phyloP scores from a whole-genome alignment of 1,140 invertebrate genomes.

The Bombus difficillimus region DNA sequence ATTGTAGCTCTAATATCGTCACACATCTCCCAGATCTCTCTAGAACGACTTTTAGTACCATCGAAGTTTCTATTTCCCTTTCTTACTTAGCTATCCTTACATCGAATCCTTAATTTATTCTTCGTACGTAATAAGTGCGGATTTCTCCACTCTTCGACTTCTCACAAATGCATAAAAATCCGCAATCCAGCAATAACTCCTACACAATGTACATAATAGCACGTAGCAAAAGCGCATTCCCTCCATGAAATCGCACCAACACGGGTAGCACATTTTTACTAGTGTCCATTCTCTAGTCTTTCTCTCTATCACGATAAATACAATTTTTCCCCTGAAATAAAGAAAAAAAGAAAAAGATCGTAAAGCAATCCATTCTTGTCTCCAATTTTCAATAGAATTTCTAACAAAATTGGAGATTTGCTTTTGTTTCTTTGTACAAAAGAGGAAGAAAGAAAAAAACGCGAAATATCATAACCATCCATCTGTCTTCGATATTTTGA shows the following conservation, averaged over 20 bases:
- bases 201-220: conserved; percentile 51
- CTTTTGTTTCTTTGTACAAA: too few species aligned
- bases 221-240: conserved; percentile 11
- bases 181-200: neutral
- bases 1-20: neutral
- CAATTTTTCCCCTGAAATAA: neutral
- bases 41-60: neutral
- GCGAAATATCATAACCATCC: too few species aligned
- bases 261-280: conserved; percentile 8
- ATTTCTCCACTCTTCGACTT: too few species aligned
- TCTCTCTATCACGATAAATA: neutral
- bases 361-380: too few species aligned
- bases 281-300: conserved; percentile 55
- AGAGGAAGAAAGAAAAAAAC: too few species aligned
- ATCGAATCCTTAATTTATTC: conserved; percentile 30
- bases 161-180: neutral
- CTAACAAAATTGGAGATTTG: too few species aligned
- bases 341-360: too few species aligned
- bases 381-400: too few species aligned
- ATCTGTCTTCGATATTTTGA: neutral
- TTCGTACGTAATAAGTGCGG: neutral
- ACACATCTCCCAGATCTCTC: neutral
- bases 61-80: neutral
- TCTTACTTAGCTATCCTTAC: neutral
- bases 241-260: conserved; percentile 5